phyloP scores from a whole-genome alignment of 2,113 vertebrate species.

The Menura novaehollandiae region DNA sequence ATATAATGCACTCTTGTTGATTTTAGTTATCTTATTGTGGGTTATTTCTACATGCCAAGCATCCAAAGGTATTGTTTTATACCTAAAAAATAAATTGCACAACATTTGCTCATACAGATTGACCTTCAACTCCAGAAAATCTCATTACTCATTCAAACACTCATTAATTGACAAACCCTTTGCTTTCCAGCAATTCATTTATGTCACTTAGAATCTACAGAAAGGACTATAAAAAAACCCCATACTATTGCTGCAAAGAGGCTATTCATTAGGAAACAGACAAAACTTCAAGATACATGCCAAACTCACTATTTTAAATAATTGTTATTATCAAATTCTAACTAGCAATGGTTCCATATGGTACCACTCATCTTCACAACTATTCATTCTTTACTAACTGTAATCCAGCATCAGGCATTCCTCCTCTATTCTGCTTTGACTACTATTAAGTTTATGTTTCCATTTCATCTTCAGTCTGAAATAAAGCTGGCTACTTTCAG shows the following conservation, averaged over 20 bases:
- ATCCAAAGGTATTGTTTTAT: conserved; percentile 83
- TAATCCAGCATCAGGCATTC: background rate
- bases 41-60: conserved; percentile 86
- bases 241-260: background rate
- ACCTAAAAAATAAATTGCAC: conserved; percentile 72
- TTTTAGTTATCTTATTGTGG: conserved; percentile 74
- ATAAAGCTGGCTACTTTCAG: background rate
- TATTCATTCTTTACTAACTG: background rate
- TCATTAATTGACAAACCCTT: background rate
- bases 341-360: background rate
- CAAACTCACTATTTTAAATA: background rate
- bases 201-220: background rate
- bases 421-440: background rate
- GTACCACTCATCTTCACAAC: background rate
- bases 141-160: background rate
- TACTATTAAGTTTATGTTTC: background rate
- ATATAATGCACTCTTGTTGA: conserved; percentile 85
- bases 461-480: background rate
- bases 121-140: background rate
- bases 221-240: background rate
- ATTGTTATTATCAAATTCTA: background rate
- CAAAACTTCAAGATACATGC: background rate
- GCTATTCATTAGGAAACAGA: background rate
- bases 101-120: background rate
- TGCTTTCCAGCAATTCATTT: background rate